Evolutionary conservation across 2,888 invertebrate species (phyloP), one percentile per base, ranked within the genome.

Genomic region (Troglohyphantes excavatus): DNA sequence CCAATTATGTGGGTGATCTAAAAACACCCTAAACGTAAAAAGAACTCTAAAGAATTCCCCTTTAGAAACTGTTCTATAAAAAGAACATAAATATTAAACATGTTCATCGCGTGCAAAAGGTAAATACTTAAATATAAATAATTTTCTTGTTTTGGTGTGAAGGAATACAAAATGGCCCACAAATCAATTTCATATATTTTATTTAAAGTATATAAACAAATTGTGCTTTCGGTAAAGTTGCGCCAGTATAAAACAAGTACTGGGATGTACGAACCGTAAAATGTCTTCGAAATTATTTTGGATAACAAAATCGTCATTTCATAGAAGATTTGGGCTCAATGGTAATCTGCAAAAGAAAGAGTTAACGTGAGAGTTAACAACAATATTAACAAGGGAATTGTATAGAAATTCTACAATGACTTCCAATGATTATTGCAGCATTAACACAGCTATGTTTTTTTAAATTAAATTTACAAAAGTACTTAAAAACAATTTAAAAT

Each of bases 131-230:
- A 53, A 53, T 3, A 19, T 13, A 7, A 7, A 19, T 13, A 53
- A 9, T 19, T 13, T 3, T 53, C 7, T 3, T 3, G 19, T 19
- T 53, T 9, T 9, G 27, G 21, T 23, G 21, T 65, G 23, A 26
- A 26, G 26, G 0, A 0, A 26, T 17, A 65, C 11, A 61, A 9
- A 21, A 61, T 26, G 26, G 7, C 23, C 23, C 17, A 6, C 17
- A n/a, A 26, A 11, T n/a, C 6, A 76, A 61, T 17, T 26, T 26
- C 13, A 33, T 6, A 81, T 53, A 68, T 68, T 68, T 82, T 72
- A 82, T 61, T 70, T 19, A 61, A 33, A 72, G 26, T 70, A 59
- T 61, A 82, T 67, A 81, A 39, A 82, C 53, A 72, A 82, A 70
- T 82, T 82, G 82, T 82, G 82, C 82, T 70, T 63, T 59, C 7